These are phyloP conservation scores for Luidia sarsii DNA, from an alignment of 53 echinoderm and acorn worm genomes.

Conservation along the genomic window DNA sequence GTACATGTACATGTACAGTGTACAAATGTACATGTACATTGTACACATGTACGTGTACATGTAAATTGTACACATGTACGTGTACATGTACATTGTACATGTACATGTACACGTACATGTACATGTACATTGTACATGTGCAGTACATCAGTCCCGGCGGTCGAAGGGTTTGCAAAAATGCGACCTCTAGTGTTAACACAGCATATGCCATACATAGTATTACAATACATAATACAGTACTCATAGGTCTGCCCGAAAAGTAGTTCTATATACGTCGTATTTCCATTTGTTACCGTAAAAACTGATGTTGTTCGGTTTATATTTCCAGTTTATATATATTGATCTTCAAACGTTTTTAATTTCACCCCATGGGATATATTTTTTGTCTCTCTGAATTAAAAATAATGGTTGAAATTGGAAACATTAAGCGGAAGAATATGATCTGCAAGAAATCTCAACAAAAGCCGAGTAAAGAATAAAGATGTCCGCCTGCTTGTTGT, in stretches of 20 bases:
- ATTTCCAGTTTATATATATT: neutral
- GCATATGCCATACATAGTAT: neutral
- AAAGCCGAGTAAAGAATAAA: conserved; percentile 55
- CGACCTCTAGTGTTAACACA: neutral
- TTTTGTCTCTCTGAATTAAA: neutral
- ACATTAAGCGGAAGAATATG: conserved; percentile 49
- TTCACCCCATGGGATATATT: neutral
- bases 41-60: too few species aligned
- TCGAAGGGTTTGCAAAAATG: neutral
- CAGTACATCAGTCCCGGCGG: too few species aligned
- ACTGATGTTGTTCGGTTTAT: neutral
- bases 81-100: too few species aligned
- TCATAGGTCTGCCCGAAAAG: neutral
- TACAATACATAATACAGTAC: neutral
- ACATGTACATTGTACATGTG: too few species aligned
- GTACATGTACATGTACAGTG: too few species aligned
- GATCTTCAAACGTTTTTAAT: neutral
- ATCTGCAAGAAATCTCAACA: conserved; percentile 57
- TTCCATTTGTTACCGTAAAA: neutral
- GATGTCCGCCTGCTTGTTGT: conserved; percentile 61
- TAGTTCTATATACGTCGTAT: neutral
- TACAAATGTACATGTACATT: too few species aligned
- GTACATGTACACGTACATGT: too few species aligned
- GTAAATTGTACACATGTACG: too few species aligned
- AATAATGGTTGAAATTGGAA: neutral